These are phyloP conservation scores for Venustaconcha ellipsiformis DNA, from an alignment of 1,140 invertebrate species.

Conservation along the genomic window DNA sequence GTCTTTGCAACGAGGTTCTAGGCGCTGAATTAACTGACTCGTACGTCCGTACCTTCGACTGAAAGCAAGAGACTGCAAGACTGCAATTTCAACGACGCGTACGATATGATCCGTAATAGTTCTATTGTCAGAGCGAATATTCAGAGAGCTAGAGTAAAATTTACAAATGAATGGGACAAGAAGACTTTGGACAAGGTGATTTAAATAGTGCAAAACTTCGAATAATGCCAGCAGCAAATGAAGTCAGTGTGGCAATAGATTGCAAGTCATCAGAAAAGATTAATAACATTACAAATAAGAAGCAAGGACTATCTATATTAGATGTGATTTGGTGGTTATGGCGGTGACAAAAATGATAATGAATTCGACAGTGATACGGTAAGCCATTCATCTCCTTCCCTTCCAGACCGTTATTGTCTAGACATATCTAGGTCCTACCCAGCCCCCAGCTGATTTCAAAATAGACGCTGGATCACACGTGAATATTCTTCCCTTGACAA, in stretches of 20 bases:
- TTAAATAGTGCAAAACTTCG: conserved; percentile 23
- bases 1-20: conserved; percentile 13
- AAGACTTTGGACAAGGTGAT: conserved; percentile 31
- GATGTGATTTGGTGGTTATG: too few species aligned
- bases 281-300: too few species aligned
- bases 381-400: too few species aligned
- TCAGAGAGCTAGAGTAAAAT: conserved; percentile 29
- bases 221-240: conserved; percentile 31
- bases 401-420: too few species aligned
- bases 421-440: too few species aligned
- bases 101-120: conserved; percentile 31
- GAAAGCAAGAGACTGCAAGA: conserved; percentile 17
- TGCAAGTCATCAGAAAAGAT: too few species aligned
- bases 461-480: too few species aligned
- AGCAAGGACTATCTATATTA: too few species aligned
- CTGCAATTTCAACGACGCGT: conserved; percentile 18
- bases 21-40: neutral
- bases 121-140: conserved; percentile 34
- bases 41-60: conserved; percentile 12
- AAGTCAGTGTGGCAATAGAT: conserved; percentile 8
- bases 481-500: too few species aligned
- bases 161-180: conserved; percentile 38
- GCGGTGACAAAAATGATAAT: too few species aligned
- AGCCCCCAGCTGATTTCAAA: too few species aligned
- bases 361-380: too few species aligned